Base-by-base conservation (phyloP, 2,113 vertebrate species). In the Progne subis region DNA sequence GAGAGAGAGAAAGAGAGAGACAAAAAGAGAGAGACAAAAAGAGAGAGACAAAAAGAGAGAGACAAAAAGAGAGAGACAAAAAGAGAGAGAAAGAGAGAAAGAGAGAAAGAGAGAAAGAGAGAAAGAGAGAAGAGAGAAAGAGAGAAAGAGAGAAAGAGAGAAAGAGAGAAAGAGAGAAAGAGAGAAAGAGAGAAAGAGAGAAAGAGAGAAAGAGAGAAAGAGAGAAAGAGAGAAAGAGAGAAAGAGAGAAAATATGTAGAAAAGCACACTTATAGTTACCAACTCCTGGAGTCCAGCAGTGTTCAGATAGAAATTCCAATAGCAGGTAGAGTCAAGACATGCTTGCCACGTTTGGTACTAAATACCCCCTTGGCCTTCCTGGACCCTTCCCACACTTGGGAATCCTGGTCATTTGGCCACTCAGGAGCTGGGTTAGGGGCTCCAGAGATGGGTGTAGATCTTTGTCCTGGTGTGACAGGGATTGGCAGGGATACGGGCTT, bases 321-420 rank as follows among this genome's bases (percentile, higher is more conserved):
- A 65, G 14, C 11, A 56, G 12, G 5, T 21, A 60, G 18, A n/a
- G 14, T 29, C 9, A 55, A 28, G 26, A 55, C 0, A 1, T 2
- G 2, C 9, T 64, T 64, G 50, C 23, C 0, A 0, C 8, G 6
- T 28, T 64, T 39, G 11, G 3, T 6, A n/a, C 46, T 15, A 64
- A 64, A 28, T 24, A 32, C 3, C 4, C 9, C 9, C 12, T 41
- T 65, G n/a, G 8, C 50, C 14, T 56, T 41, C n/a, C 50, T 41
- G 9, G 6, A 2, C 6, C 50, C 18, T 65, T 41, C 28, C 29
- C 23, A 8, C 18, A 15, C 3, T 1, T 56, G 8, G 14, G 50
- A 28, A 14, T 29, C 25, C 18, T 28, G 12, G 24, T 41, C 29
- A n/a, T 29, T n/a, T 65, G 34, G 43, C 43, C 12, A 28, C 18